These are phyloP conservation scores for Triplophysa tibetana DNA, from an alignment of 2,113 vertebrate species.

Conservation along the genomic window DNA sequence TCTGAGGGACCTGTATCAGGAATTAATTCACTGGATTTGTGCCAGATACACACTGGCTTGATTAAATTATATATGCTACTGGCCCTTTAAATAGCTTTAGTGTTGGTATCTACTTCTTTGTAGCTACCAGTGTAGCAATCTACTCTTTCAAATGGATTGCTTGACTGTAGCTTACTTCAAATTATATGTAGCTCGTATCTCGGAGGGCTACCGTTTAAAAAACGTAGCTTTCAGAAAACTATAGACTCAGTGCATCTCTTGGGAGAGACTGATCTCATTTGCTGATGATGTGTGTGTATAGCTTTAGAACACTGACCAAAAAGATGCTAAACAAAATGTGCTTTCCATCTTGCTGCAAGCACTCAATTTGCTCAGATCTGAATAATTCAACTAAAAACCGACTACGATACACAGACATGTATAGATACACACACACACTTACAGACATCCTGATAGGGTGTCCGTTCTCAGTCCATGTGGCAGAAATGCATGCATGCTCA, in stretches of 20 bases:
- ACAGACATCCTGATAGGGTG: neutral
- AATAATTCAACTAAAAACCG: neutral
- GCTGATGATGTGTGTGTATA: neutral
- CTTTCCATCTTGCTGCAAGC: neutral
- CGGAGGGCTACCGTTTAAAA: no score
- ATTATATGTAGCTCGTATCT: no score
- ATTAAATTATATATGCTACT: no score
- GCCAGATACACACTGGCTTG: no score
- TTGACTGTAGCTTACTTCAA: no score
- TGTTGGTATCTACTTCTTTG: no score
- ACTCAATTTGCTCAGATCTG: neutral
- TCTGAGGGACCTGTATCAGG: no score
- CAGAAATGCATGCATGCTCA: conserved; percentile 43
- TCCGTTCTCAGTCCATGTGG: neutral
- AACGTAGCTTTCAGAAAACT: conserved; percentile 40
- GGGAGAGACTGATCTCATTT: conserved; percentile 14
- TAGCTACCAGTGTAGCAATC: no score
- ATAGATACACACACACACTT: conserved; percentile 6
- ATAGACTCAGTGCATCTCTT: neutral
- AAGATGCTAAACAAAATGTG: conserved; percentile 6
- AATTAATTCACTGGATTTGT: no score
- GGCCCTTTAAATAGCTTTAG: no score
- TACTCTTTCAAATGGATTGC: no score
- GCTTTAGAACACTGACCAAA: conserved; percentile 3
- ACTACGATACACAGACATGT: neutral